Evolutionary conservation across 2,113 vertebrate genomes (phyloP).

Genomic region (Tragelaphus strepsiceros): DNA sequence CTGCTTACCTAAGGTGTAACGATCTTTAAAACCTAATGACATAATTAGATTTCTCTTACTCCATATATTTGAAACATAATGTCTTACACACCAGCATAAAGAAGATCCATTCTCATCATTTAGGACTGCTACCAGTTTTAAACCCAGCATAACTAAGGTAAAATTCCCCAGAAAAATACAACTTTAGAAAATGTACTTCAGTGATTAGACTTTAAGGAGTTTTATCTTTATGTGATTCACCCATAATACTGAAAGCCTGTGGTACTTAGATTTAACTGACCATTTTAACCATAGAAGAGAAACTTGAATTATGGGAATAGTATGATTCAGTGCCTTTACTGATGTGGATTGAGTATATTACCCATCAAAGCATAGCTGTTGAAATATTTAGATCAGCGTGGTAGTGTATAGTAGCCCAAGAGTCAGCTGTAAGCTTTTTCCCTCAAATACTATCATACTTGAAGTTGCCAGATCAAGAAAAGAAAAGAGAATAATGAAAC

Average conservation of each 20-base stretch:
- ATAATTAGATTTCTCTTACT: conserved; percentile 22
- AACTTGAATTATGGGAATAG: not conserved
- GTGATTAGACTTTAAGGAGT: not conserved
- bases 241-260: not conserved
- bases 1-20: not conserved
- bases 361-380: not conserved
- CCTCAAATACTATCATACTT: not conserved
- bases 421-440: not conserved
- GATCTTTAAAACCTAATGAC: not conserved
- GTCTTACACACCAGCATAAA: not conserved
- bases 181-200: not conserved
- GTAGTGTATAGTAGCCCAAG: not conserved
- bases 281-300: not conserved
- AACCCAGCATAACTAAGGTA: conserved; percentile 4
- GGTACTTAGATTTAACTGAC: not conserved
- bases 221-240: not conserved
- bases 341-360: not conserved
- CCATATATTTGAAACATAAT: not conserved
- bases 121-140: not conserved
- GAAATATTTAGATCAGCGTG: not conserved
- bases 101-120: not conserved
- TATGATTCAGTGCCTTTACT: not conserved
- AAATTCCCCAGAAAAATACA: conserved; percentile 16
- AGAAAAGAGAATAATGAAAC: not conserved
- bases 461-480: conserved; percentile 21